Conservation (phyloP, 2,113 vertebrate species). For the Nicator chloris region DNA sequence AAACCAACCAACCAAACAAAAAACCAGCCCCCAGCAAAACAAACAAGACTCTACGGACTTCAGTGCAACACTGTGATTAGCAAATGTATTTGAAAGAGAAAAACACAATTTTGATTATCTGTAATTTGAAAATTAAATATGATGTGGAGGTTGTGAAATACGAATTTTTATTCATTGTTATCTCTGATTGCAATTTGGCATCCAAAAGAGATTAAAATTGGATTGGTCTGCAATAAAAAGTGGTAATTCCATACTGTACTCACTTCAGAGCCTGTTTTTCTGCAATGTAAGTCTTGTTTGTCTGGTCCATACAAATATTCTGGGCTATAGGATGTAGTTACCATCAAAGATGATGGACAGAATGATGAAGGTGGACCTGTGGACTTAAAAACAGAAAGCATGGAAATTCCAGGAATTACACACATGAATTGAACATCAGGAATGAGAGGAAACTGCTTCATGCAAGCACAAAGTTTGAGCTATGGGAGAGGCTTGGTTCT, state of each 20-base stretch:
- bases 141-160: background rate
- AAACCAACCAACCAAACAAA: background rate
- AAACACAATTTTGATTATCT: background rate
- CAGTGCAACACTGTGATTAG: background rate
- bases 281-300: background rate
- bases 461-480: background rate
- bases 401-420: background rate
- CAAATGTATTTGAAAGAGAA: background rate
- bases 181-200: background rate
- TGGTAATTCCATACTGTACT: background rate
- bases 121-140: background rate
- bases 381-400: background rate
- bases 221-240: background rate
- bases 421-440: fast-evolving
- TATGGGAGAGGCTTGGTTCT: background rate
- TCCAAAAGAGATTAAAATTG: background rate
- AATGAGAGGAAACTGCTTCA: background rate
- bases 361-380: background rate
- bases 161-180: background rate
- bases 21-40: background rate
- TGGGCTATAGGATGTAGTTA: background rate
- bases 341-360: background rate
- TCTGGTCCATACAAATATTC: background rate
- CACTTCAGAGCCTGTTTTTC: background rate
- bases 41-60: background rate